Evolutionary conservation across 2,888 invertebrate species (phyloP), one percentile per base, ranked within the genome.

Genomic region (Drosophila birchii): DNA sequence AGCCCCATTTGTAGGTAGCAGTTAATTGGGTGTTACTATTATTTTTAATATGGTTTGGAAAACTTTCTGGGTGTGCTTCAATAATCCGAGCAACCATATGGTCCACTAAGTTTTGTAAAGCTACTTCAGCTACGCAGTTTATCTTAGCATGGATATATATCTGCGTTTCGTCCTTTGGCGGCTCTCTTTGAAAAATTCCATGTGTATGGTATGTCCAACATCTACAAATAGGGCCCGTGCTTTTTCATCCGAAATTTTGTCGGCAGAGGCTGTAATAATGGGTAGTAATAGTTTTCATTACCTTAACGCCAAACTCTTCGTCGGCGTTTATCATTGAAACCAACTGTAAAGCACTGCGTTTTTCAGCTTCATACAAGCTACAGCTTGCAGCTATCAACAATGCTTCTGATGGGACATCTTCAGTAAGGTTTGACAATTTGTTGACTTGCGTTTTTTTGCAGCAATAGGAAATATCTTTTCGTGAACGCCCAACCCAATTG

Each of bases 321-420:
- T 43, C 20, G 23, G 20, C 43, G 43, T 56, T 57, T 44, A 23
- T 0, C 16, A 44, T 57, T 57, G 57, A 57, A 44, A 3, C 29
- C 7, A 29, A 29, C 29, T 29, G 29, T 5, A 6, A 29, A 7
- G 38, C 44, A 57, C 34, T 44, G n/a, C 34, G 44, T 23, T 44
- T 57, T 45, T 23, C 57, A 57, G 23, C 23, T 44, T 23, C 44
- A 57, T 44, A 57, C 34, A 34, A 34, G n/a, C n/a, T 57, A 23
- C n/a, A n/a, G n/a, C n/a, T n/a, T n/a, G n/a, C n/a, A n/a, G n/a
- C n/a, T n/a, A n/a, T n/a, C n/a, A n/a, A n/a, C n/a, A n/a, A n/a
- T n/a, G n/a, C n/a, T n/a, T n/a, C n/a, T n/a, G n/a, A n/a, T n/a
- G n/a, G n/a, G n/a, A n/a, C n/a, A n/a, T n/a, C n/a, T n/a, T n/a